These are phyloP conservation scores for Pachyramphus minor DNA, from an alignment of 2,113 vertebrate species.

Conservation along the genomic window DNA sequence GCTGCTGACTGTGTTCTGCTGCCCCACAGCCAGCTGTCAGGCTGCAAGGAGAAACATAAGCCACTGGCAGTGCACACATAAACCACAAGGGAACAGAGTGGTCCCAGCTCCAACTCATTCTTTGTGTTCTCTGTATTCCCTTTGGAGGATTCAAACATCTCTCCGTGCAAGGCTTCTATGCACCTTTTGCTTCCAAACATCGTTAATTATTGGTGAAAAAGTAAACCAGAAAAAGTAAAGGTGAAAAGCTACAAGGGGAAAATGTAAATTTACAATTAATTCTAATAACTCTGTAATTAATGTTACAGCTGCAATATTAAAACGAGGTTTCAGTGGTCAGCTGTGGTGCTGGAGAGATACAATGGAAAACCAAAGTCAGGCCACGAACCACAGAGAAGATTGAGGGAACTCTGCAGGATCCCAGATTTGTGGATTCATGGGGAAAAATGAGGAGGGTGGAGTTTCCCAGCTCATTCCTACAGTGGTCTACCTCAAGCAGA, in stretches of 20 bases:
- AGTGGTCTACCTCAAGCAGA: not conserved
- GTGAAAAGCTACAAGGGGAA: not conserved
- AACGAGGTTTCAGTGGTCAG: not conserved
- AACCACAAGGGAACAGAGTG: not conserved
- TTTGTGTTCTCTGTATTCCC: not conserved
- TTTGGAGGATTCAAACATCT: not conserved
- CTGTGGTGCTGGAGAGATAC: not conserved
- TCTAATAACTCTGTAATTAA: not conserved
- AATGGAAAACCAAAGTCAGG: not conserved
- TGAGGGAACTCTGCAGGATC: not conserved
- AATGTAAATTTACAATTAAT: not conserved
- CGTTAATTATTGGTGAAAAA: not conserved
- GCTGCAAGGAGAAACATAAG: conserved; percentile 29
- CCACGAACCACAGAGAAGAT: not conserved
- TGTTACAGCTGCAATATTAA: not conserved
- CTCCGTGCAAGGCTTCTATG: not conserved
- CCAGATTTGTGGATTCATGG: not conserved
- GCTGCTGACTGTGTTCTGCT: not conserved
- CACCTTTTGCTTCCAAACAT: not conserved
- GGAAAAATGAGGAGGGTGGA: not conserved
- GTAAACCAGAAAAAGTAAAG: not conserved
- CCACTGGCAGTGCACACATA: not conserved
- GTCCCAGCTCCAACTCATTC: not conserved
- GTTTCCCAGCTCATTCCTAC: not conserved
- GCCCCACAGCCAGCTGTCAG: conserved; percentile 7